Percentiles rank a stretch among this genome's conserved stretches.
These are phyloP conservation scores for Drosophila rubida DNA, from an alignment of 2,888 invertebrate genomes.

Conservation along the genomic window DNA sequence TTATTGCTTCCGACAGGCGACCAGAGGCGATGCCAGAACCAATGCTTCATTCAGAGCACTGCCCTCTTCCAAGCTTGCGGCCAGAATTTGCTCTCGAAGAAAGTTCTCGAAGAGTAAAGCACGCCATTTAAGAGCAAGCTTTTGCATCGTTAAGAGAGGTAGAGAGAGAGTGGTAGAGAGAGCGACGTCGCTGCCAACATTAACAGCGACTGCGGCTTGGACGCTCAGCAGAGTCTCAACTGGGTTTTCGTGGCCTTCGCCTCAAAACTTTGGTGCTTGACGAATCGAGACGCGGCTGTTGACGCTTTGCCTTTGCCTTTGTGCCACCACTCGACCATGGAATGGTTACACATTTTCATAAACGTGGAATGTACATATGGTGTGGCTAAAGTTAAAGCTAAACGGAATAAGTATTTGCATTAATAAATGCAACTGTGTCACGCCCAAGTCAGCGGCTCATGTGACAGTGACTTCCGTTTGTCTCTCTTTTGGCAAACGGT, in stretches of 20 bases:
- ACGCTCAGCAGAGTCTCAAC: conserved; percentile 9
- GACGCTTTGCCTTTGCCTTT: conserved; percentile 36
- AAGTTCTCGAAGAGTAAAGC: conserved; percentile 36
- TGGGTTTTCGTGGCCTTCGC: conserved; percentile 42
- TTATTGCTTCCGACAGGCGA: conserved; percentile 63
- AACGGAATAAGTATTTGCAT: conserved; percentile 68
- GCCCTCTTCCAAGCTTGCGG: conserved; percentile 15
- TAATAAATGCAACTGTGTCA: conserved; percentile 79
- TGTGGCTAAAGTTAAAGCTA: conserved; percentile 12
- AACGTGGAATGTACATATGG: conserved; percentile 47
- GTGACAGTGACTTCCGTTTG: conserved; percentile 69
- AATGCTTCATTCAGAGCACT: conserved; percentile 29
- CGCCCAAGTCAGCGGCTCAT: conserved; percentile 68
- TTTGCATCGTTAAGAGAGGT: neutral
- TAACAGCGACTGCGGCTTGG: neutral
- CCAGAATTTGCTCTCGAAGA: conserved; percentile 30
- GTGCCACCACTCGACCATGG: conserved; percentile 49
- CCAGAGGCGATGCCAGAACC: conserved; percentile 14
- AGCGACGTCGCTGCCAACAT: neutral
- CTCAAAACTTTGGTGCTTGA: conserved; percentile 46
- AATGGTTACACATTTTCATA: conserved; percentile 72
- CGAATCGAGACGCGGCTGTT: conserved; percentile 41
- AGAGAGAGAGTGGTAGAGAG: conserved; percentile 12
- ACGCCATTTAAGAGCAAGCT: conserved; percentile 37
- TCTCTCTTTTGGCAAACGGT: conserved; percentile 39